Conservation (phyloP, 2,113 vertebrate genomes). For the Cyrtonyx montezumae region DNA sequence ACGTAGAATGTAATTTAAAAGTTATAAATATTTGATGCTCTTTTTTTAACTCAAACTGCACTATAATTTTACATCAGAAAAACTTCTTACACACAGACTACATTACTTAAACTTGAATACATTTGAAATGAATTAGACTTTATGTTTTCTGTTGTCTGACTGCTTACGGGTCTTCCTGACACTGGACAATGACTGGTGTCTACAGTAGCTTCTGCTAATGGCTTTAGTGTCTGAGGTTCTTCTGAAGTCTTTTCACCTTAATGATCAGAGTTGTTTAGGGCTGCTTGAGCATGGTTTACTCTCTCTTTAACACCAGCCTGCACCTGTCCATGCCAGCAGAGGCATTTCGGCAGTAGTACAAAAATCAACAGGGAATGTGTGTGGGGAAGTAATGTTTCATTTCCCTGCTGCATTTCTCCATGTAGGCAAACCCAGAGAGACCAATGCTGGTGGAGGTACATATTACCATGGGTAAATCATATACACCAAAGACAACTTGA, state of each 20-base stretch:
- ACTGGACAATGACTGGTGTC: neutral
- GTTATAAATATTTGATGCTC: neutral
- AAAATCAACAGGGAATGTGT: neutral
- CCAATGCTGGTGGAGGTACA: neutral
- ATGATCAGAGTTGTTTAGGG: neutral
- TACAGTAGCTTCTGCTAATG: neutral
- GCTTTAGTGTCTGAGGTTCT: neutral
- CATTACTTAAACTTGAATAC: neutral
- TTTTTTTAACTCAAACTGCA: neutral
- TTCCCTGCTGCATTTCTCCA: fast-evolving
- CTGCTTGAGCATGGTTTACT: neutral
- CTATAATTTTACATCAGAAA: neutral
- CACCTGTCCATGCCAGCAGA: neutral
- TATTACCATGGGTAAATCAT: neutral
- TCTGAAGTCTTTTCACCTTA: neutral
- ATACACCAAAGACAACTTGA: neutral
- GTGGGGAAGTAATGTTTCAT: neutral
- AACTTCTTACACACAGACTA: neutral
- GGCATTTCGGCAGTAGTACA: neutral
- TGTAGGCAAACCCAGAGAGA: neutral
- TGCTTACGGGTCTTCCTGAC: neutral
- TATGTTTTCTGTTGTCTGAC: neutral
- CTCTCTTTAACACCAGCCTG: neutral
- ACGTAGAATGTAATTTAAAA: neutral
- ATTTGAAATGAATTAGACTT: neutral